These are phyloP conservation scores for Rhizoglyphus robini DNA, from an alignment of 1,140 invertebrate genomes.

Conservation along the genomic window DNA sequence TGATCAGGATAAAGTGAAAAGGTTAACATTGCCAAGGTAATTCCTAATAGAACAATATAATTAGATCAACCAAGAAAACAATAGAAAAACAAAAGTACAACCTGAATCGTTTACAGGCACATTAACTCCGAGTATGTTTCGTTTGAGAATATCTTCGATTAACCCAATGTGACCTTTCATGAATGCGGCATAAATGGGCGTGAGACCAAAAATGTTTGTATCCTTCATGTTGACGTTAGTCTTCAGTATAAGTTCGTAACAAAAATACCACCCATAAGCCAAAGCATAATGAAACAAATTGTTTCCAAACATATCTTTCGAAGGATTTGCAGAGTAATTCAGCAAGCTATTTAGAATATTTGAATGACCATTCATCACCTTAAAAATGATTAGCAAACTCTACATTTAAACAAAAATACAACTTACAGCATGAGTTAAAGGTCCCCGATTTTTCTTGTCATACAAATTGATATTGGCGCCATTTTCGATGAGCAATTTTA, in stretches of 20 bases:
- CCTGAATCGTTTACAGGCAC: constrained; percentile 32
- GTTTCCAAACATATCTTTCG: constrained; percentile 40
- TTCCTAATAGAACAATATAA: constrained; percentile 28
- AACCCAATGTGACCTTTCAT: constrained; percentile 41
- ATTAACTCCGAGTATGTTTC: constrained; percentile 39
- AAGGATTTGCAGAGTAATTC: constrained; percentile 37
- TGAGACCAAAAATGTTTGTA: constrained; percentile 41
- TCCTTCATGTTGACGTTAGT: constrained; percentile 35
- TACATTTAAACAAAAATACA: not conserved
- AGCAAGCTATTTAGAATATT: constrained; percentile 40
- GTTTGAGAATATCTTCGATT: constrained; percentile 35
- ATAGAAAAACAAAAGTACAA: constrained; percentile 15
- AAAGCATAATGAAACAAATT: constrained; percentile 41
- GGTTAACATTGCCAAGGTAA: constrained; percentile 31
- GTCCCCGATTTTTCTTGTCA: constrained; percentile 40
- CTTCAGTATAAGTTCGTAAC: constrained; percentile 36
- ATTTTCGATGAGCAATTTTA: constrained; percentile 34
- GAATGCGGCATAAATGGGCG: constrained; percentile 38
- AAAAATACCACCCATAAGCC: constrained; percentile 44
- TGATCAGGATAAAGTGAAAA: constrained; percentile 5
- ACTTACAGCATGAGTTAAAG: constrained; percentile 36
- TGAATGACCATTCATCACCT: constrained; percentile 40
- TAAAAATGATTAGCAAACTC: not conserved
- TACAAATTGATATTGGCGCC: constrained; percentile 34
- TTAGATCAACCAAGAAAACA: not conserved